These are phyloP conservation scores for Bathynomus jamesi DNA, from an alignment of 1,140 invertebrate genomes.

Conservation along the genomic window DNA sequence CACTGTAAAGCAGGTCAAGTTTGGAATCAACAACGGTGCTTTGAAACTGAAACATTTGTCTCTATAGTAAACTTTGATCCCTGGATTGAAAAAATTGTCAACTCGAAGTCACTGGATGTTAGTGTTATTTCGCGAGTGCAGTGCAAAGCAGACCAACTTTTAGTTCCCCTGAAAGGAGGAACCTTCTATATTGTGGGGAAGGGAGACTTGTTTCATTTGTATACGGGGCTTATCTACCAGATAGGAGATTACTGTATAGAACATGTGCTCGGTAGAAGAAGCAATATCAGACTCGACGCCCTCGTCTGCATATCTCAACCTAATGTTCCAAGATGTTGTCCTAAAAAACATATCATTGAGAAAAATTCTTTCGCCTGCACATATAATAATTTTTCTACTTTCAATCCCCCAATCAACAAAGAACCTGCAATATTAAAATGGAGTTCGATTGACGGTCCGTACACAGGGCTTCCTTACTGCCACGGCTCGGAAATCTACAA, in stretches of 20 bases:
- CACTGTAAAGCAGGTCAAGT: neutral
- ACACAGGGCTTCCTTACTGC: neutral
- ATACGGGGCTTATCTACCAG: neutral
- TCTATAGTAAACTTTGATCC: neutral
- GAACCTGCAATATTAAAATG: neutral
- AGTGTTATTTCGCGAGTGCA: neutral
- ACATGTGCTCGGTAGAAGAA: neutral
- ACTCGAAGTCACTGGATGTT: neutral
- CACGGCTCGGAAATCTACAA: neutral
- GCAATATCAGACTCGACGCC: neutral
- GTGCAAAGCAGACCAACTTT: neutral
- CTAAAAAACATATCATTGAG: neutral
- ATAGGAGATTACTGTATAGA: neutral
- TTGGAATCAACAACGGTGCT: neutral
- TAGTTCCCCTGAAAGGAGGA: neutral
- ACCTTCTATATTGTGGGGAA: neutral
- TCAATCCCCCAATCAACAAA: neutral
- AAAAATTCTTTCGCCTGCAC: neutral
- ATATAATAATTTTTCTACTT: neutral
- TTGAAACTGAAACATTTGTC: neutral
- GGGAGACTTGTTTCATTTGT: neutral
- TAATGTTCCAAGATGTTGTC: neutral
- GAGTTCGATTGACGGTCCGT: neutral
- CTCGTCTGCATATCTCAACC: neutral
- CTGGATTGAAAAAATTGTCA: neutral